Evolutionary conservation across 2,797 vertebrate genomes (phyloP).

Genomic region (Gadopsis marmoratus): DNA sequence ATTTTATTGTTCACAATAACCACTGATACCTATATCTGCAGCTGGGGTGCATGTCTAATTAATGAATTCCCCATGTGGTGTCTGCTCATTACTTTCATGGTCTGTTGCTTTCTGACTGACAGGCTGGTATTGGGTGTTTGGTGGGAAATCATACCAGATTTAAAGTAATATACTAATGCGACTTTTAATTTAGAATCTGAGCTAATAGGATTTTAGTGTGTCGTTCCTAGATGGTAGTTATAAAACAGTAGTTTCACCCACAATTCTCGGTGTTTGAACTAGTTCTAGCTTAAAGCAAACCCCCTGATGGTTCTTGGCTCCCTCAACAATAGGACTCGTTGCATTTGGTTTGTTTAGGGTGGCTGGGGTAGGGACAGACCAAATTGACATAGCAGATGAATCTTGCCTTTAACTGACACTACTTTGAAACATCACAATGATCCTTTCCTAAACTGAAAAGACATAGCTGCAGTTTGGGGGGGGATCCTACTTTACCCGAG

Average conservation of each 20-base stretch:
- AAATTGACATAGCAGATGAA: not conserved
- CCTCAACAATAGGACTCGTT: not conserved
- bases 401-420: not conserved
- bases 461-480: not conserved
- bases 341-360: not conserved
- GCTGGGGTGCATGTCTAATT: not conserved
- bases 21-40: not conserved
- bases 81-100: not conserved
- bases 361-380: not conserved
- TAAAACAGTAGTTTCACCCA: constrained; percentile 1
- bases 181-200: constrained; percentile 1
- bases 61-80: not conserved
- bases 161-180: not conserved
- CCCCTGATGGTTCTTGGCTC: not conserved
- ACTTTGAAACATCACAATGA: not conserved
- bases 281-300: not conserved
- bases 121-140: not conserved
- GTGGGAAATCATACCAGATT: not conserved
- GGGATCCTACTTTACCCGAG: not conserved
- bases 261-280: not conserved
- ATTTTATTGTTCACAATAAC: not conserved
- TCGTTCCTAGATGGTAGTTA: not conserved
- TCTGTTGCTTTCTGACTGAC: not conserved
- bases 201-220: constrained; percentile 31
- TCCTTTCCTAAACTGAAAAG: not conserved